A percentile compares a stretch with the other conserved stretches of the same genome.
Conservation (phyloP, 2,113 vertebrate genomes). For the Notechis scutatus region DNA sequence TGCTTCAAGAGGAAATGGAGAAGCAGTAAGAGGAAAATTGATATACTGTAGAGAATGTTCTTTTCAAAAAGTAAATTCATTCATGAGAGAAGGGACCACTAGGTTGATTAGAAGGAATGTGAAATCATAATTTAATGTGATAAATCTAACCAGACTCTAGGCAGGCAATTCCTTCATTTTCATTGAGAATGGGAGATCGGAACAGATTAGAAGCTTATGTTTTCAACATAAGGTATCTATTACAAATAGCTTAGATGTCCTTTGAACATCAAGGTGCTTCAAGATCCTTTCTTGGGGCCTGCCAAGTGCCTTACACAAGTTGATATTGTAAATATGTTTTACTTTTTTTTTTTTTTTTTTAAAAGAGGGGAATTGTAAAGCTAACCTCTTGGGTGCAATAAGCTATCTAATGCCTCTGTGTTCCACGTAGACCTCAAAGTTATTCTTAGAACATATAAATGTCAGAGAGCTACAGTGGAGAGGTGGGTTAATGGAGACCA, state of each 20-base stretch:
- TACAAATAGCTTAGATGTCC: not conserved
- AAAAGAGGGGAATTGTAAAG: not conserved
- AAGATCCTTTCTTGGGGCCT: not conserved
- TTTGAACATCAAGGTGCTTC: not conserved
- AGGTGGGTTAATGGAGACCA: not conserved
- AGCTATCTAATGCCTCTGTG: not conserved
- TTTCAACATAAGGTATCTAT: not conserved
- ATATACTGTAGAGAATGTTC: not conserved
- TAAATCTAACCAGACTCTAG: not conserved
- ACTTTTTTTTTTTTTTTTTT: not conserved
- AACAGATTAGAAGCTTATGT: not conserved
- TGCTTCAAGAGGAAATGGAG: not conserved
- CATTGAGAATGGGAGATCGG: not conserved
- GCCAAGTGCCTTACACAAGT: not conserved
- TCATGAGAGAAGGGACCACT: not conserved
- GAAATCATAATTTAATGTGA: not conserved
- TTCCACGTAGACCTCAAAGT: not conserved
- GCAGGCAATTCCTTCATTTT: not conserved
- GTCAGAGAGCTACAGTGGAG: not conserved
- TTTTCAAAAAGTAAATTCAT: not conserved
- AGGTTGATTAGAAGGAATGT: not conserved
- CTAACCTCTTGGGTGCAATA: not conserved
- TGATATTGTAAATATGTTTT: not conserved
- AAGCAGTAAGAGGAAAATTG: not conserved
- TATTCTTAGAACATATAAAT: not conserved